Evolutionary conservation across 2,888 invertebrate species (phyloP).

Genomic region (Xylocampa areola): DNA sequence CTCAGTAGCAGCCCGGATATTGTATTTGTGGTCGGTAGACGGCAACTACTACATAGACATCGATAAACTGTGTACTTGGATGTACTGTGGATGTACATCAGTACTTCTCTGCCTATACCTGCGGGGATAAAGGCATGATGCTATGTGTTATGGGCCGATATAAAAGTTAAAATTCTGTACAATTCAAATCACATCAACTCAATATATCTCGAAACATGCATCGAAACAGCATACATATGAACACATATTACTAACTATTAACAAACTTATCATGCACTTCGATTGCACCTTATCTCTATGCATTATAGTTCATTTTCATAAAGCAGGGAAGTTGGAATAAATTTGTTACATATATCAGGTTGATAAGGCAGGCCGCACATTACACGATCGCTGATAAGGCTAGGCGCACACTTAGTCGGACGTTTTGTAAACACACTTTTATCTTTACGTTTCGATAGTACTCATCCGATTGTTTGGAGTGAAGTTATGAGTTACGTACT

Average conservation of each 20-base stretch:
- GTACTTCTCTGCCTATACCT: too few relatives aligned
- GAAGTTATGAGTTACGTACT: slow-evolving; percentile 43
- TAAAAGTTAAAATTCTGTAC: slow-evolving; percentile 14
- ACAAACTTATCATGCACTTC: slow-evolving; percentile 7
- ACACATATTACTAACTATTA: slow-evolving; percentile 25
- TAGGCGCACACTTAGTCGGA: slow-evolving; percentile 53
- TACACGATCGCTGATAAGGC: slow-evolving; percentile 56
- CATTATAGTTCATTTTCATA: not conserved
- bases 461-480: slow-evolving; percentile 40
- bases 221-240: slow-evolving; percentile 18
- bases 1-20: too few relatives aligned
- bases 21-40: too few relatives aligned
- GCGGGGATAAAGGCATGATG: too few relatives aligned
- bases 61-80: too few relatives aligned
- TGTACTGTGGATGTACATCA: too few relatives aligned
- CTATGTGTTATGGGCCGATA: too few relatives aligned
- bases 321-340: not conserved
- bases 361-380: slow-evolving; percentile 52
- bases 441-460: slow-evolving; percentile 54
- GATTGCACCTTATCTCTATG: accelerated
- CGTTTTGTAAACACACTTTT: slow-evolving; percentile 60
- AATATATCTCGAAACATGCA: slow-evolving; percentile 37
- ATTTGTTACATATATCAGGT: slow-evolving; percentile 35
- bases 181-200: slow-evolving; percentile 25
- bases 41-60: too few relatives aligned